Evolutionary conservation across 2,888 invertebrate genomes (phyloP).

Genomic region (Plemyria rubiginata): DNA sequence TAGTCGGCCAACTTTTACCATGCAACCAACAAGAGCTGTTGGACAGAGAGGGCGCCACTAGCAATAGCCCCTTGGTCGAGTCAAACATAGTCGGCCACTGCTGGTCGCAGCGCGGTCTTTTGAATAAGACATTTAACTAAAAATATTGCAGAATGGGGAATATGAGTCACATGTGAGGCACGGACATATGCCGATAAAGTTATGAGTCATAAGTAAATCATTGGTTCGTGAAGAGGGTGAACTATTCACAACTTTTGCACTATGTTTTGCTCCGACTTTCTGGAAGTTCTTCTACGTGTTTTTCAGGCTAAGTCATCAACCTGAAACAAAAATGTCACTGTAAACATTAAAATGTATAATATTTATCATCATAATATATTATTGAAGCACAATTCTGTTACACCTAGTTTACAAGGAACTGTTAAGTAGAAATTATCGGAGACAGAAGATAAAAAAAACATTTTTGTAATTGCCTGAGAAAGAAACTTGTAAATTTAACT

Average conservation of each 20-base stretch:
- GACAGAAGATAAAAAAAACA: too few species aligned
- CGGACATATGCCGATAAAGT: constrained; percentile 63
- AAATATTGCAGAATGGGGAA: constrained; percentile 6
- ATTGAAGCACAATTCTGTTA: too few species aligned
- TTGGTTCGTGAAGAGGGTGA: background rate
- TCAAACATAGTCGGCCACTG: constrained; percentile 86
- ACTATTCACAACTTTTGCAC: constrained; percentile 54
- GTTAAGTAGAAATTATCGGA: too few species aligned
- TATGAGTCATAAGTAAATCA: constrained; percentile 21
- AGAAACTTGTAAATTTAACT: background rate
- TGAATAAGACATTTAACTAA: constrained; percentile 77
- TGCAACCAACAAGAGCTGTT: constrained; percentile 94
- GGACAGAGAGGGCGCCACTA: constrained; percentile 91
- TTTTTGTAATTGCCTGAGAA: background rate
- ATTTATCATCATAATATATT: too few species aligned
- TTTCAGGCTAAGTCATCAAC: background rate
- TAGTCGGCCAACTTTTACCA: constrained; percentile 86
- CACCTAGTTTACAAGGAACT: too few species aligned
- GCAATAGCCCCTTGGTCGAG: constrained; percentile 88
- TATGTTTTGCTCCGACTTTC: constrained; percentile 36
- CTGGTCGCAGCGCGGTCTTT: constrained; percentile 72
- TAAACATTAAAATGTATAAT: background rate
- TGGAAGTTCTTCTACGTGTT: constrained; percentile 38
- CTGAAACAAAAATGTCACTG: background rate
- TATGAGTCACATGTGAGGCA: constrained; percentile 22